Conservation (phyloP, 2,113 vertebrate species). For the Heloderma charlesbogerti region DNA sequence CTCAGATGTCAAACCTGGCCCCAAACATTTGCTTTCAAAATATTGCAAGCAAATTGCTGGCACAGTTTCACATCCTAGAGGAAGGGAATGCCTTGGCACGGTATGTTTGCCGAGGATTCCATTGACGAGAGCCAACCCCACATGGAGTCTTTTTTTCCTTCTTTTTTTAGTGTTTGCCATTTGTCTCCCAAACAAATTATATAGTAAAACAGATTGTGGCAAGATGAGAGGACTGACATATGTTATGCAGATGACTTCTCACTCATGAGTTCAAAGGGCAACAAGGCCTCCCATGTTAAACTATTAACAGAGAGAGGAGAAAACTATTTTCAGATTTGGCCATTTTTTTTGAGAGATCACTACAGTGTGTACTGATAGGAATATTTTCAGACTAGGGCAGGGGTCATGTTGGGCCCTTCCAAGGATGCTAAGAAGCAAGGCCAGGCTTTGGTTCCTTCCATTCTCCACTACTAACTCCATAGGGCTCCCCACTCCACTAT, state of each 20-base stretch:
- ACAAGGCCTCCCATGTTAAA: accelerated
- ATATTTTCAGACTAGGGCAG: neutral
- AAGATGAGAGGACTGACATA: accelerated
- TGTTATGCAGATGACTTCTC: neutral
- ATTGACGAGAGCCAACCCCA: conserved; percentile 1
- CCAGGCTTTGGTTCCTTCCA: neutral
- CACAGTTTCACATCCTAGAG: conserved; percentile 45
- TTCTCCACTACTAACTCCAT: neutral
- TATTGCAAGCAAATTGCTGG: conserved; percentile 43
- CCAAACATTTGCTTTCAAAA: conserved; percentile 51
- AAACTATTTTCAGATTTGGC: neutral
- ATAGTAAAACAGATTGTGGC: conserved; percentile 2
- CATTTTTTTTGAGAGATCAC: neutral
- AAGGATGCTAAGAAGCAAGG: accelerated
- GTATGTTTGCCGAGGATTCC: accelerated
- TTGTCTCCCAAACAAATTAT: conserved; percentile 6
- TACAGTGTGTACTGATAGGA: accelerated
- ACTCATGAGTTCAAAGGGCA: neutral
- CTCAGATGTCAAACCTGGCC: conserved; percentile 43
- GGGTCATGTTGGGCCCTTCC: accelerated
- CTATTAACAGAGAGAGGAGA: neutral
- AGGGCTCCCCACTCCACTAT: accelerated
- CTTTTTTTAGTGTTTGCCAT: neutral
- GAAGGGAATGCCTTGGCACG: conserved; percentile 61
- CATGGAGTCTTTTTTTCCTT: neutral